Conservation (phyloP, 1,140 invertebrate genomes). For the Sogatella furcifera region DNA sequence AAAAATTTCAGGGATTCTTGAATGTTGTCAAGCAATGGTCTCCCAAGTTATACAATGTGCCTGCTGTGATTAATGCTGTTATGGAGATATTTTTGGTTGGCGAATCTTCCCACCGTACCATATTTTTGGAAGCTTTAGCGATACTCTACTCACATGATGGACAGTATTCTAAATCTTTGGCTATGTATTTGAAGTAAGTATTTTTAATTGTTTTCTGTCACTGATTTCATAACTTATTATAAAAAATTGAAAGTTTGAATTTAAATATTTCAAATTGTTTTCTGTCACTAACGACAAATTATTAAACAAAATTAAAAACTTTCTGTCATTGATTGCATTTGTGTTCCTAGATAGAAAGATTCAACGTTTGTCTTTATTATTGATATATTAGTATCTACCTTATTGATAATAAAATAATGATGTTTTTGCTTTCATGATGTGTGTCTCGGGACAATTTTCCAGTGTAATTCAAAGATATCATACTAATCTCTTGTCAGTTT, state of each 20-base stretch:
- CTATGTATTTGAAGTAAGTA: constrained; percentile 77
- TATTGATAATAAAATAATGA: no score
- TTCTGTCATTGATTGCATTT: not conserved
- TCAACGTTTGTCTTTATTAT: no score
- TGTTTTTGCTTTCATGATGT: no score
- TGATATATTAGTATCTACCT: no score
- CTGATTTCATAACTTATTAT: no score
- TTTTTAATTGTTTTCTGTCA: constrained; percentile 1
- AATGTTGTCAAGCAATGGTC: constrained; percentile 84
- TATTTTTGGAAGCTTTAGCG: constrained; percentile 78
- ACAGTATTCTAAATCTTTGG: constrained; percentile 86
- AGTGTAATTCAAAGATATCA: no score
- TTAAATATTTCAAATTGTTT: constrained; percentile 33
- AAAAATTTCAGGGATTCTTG: constrained; percentile 55
- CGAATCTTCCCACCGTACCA: constrained; percentile 54
- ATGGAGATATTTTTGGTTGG: constrained; percentile 49
- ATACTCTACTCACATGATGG: constrained; percentile 83
- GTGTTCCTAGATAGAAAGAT: no score
- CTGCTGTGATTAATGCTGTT: constrained; percentile 74
- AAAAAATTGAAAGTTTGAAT: no score
- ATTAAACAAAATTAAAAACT: no score
- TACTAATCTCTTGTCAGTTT: no score
- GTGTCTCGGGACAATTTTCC: no score
- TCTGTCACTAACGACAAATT: no score
- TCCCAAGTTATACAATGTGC: constrained; percentile 73